Evolutionary conservation across 2,797 vertebrate species (phyloP), one percentile per base, ranked within the genome.

Genomic region (Epinephelus malabaricus): DNA sequence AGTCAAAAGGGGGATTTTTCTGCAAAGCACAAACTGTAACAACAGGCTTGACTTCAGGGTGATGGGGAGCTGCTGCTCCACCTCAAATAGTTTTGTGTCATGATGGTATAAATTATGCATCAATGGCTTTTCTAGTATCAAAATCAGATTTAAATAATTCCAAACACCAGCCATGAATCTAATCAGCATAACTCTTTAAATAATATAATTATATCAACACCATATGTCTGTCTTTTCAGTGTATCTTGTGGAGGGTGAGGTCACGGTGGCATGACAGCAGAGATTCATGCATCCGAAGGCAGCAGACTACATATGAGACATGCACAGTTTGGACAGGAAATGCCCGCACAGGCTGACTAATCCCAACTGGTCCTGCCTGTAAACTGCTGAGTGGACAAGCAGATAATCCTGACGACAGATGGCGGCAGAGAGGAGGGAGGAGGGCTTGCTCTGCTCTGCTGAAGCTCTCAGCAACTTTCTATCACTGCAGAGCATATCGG

Each of bases 371-470:
- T 43, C 47, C 55, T 23, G 76, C 25, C 25, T 76, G 12, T 30
- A 67, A 81, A 73, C 19, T 70, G 81, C 85, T 77, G 89, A 87
- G 74, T 79, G 69, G 75, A 73, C 79, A 43, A 75, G 25, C 73
- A 55, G 69, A 76, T 83, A 54, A 76, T 77, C 62, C 85, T 34
- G 56, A 70, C 82, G 15, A 75, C 78, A 88, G 86, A 76, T 78
- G 86, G 83, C 76, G 21, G 82, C 81, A 90, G 80, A 83, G 86
- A 51, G 53, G 66, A 49, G 34, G 40, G 14, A 15, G 7, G 45
- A 59, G 71, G 59, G 65, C 23, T 49, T 7, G 0, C n/a, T 70
- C 46, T 23, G 50, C 27, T 30, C 43, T 17, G 51, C 18, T 6
- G 0, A 27, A 43, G 34, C 47, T 27, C 55, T 64, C 65, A 46